A percentile compares a stretch with the other conserved stretches of the same genome.
Conservation (phyloP, 2,113 vertebrate genomes). For the Pelusios castaneus region DNA sequence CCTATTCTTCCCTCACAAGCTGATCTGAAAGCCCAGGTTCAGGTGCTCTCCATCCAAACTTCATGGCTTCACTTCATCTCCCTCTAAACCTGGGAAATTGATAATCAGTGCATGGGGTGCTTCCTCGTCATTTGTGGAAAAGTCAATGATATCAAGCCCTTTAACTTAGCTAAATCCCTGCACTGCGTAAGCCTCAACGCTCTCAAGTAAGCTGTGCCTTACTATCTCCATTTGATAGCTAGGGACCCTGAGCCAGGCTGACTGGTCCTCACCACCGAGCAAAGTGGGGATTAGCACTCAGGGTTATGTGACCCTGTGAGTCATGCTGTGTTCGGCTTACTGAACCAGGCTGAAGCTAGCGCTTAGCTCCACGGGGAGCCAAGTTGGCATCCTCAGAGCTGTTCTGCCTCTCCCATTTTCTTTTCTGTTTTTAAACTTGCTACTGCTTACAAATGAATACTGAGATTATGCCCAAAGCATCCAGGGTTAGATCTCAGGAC, state of each 20-base stretch:
- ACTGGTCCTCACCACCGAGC: not conserved
- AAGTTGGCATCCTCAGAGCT: not conserved
- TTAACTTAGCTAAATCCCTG: not conserved
- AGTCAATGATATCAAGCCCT: not conserved
- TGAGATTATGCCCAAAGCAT: not conserved
- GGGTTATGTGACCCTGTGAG: not conserved
- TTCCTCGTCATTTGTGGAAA: not conserved
- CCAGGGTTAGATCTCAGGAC: not conserved
- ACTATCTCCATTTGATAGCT: not conserved
- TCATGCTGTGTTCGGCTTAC: not conserved
- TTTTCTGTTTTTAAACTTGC: not conserved
- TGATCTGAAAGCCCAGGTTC: not conserved
- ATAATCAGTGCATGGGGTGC: not conserved
- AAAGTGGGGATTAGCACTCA: not conserved
- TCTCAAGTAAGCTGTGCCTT: not conserved
- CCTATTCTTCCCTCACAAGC: not conserved
- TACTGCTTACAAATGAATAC: not conserved
- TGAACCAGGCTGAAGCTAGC: not conserved
- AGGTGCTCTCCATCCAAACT: not conserved
- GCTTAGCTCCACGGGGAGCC: not conserved
- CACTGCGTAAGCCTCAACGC: not conserved
- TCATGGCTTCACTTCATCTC: not conserved
- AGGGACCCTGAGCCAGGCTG: not conserved
- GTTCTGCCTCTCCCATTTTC: not conserved
- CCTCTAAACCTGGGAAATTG: not conserved